These are phyloP conservation scores for Zaprionus lineosus DNA, from an alignment of 2,888 invertebrate genomes.

Conservation along the genomic window DNA sequence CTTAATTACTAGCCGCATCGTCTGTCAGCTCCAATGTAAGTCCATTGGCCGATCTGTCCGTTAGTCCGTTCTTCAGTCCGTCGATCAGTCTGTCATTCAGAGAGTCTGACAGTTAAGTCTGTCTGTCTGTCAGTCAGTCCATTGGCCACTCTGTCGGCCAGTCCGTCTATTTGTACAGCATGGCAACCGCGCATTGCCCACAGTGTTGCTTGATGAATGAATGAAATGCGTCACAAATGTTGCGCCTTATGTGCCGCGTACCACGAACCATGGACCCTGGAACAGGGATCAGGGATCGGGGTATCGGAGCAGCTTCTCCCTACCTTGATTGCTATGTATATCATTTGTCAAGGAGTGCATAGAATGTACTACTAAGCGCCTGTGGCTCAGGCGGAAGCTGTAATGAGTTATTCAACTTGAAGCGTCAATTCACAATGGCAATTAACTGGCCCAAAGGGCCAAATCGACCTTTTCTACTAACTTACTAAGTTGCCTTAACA, in stretches of 20 bases:
- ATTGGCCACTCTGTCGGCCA: too few relatives aligned
- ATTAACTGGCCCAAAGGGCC: constrained; percentile 45
- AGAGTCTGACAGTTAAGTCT: too few relatives aligned
- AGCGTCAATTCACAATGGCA: constrained; percentile 58
- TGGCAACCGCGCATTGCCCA: constrained; percentile 34
- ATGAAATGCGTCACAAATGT: constrained; percentile 32
- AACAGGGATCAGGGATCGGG: too few relatives aligned
- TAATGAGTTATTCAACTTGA: constrained; percentile 73
- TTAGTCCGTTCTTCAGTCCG: too few relatives aligned
- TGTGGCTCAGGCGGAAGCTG: constrained; percentile 68
- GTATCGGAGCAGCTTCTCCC: too few relatives aligned
- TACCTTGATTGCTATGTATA: constrained; percentile 60
- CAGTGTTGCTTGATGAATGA: constrained; percentile 63
- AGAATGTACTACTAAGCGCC: constrained; percentile 52
- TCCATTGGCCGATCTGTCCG: too few relatives aligned
- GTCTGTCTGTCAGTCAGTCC: too few relatives aligned
- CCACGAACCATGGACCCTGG: constrained; percentile 17
- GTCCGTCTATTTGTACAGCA: constrained; percentile 61
- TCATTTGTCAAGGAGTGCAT: constrained; percentile 73
- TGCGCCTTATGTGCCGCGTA: too few relatives aligned
- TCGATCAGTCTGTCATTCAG: too few relatives aligned
- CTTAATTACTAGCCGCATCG: constrained; percentile 69
- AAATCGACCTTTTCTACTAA: constrained; percentile 14
- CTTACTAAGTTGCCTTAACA: too few relatives aligned
- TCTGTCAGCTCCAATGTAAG: too few relatives aligned